A percentile compares a stretch with the other conserved stretches of the same genome.
Conservation (phyloP, 2,888 invertebrate species). For the Parthenolecanium corni region DNA sequence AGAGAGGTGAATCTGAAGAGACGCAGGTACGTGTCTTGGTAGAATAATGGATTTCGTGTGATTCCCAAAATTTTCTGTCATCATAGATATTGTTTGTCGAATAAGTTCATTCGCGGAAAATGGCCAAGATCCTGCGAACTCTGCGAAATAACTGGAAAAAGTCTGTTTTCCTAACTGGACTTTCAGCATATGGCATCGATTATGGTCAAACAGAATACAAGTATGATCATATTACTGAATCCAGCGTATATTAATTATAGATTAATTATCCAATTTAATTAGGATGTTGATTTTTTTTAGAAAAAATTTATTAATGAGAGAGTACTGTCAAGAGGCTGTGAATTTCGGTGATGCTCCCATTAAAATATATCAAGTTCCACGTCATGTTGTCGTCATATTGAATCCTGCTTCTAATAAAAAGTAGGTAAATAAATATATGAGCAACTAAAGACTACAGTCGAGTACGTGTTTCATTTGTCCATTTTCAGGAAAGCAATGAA, state of each 20-base stretch:
- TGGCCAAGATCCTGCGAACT: slow-evolving; percentile 42
- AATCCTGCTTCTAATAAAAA: slow-evolving; percentile 83
- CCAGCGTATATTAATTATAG: not conserved
- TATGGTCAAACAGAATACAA: slow-evolving; percentile 59
- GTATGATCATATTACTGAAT: slow-evolving; percentile 44
- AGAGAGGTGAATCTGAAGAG: too few relatives aligned
- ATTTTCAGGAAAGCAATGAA: slow-evolving; percentile 43
- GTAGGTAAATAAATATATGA: slow-evolving; percentile 35
- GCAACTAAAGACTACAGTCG: not conserved
- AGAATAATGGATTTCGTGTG: too few relatives aligned
- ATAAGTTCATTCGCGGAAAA: not conserved
- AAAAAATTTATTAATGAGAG: slow-evolving; percentile 61
- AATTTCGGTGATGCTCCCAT: slow-evolving; percentile 56
- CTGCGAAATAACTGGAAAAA: slow-evolving; percentile 84
- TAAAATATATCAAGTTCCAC: slow-evolving; percentile 49
- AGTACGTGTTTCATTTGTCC: not conserved
- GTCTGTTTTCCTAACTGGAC: slow-evolving; percentile 55
- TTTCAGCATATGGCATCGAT: slow-evolving; percentile 56
- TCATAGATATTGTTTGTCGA: too few relatives aligned
- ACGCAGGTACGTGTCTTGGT: too few relatives aligned
- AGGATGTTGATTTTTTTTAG: slow-evolving; percentile 41
- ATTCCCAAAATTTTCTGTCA: too few relatives aligned
- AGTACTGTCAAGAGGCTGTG: slow-evolving; percentile 65
- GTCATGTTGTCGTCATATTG: slow-evolving; percentile 71
- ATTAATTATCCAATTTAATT: not conserved